phyloP scores from a whole-genome alignment of 2,888 invertebrate species.

The Hirtodrosophila cameraria region DNA sequence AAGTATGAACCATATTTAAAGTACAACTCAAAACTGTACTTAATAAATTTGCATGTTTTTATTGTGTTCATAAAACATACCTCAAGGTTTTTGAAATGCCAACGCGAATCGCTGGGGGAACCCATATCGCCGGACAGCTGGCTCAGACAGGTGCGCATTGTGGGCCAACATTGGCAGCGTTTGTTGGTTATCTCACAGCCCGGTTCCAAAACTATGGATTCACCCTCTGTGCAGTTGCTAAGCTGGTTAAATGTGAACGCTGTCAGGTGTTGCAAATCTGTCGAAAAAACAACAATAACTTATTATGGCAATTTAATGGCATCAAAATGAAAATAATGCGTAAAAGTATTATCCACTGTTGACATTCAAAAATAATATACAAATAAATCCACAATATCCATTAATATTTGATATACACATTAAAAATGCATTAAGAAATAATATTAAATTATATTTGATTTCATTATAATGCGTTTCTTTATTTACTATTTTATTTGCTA shows the following conservation, averaged over 20 bases:
- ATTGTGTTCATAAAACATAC: conserved; percentile 46
- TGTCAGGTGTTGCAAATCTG: conserved; percentile 81
- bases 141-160: conserved; percentile 81
- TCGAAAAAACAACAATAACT: too few relatives aligned
- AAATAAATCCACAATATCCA: too few relatives aligned
- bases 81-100: conserved; percentile 84
- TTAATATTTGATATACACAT: conserved; percentile 30
- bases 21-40: too few relatives aligned
- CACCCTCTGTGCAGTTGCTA: conserved; percentile 82
- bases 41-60: not conserved
- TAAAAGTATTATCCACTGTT: conserved; percentile 1
- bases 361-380: too few relatives aligned
- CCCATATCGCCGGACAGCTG: conserved; percentile 69
- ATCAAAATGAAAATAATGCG: conserved; percentile 1
- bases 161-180: conserved; percentile 84
- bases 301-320: not conserved
- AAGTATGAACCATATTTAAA: too few relatives aligned
- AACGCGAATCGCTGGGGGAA: conserved; percentile 80
- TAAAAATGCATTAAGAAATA: conserved; percentile 43
- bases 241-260: conserved; percentile 68
- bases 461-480: conserved; percentile 6
- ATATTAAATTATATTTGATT: conserved; percentile 1
- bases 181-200: conserved; percentile 84
- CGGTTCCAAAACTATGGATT: conserved; percentile 82
- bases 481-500: not conserved